Percentiles rank a stretch among this genome's conserved stretches.
Conservation (phyloP, 1,140 invertebrate genomes). For the Ephestia elutella region DNA sequence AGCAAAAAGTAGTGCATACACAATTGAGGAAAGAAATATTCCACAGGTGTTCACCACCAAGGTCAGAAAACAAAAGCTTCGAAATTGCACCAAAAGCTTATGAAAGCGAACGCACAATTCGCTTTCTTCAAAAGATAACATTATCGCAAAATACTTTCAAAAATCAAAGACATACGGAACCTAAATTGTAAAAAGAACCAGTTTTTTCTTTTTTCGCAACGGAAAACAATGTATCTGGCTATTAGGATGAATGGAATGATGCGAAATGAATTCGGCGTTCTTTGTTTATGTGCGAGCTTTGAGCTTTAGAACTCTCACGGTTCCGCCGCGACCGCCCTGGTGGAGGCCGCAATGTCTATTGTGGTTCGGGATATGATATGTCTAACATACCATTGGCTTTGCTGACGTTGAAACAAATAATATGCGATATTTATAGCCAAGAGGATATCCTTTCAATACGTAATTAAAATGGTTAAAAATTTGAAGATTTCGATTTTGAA, state of each 20-base stretch:
- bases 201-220: slow-evolving; percentile 42
- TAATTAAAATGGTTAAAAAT: no score
- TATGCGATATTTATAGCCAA: no score
- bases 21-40: no score
- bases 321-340: slow-evolving; percentile 13
- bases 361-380: neutral
- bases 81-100: neutral
- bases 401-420: neutral
- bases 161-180: slow-evolving; percentile 8
- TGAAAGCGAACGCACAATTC: no score
- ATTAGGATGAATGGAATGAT: slow-evolving; percentile 30
- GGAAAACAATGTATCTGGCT: slow-evolving; percentile 48
- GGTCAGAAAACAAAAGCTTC: neutral
- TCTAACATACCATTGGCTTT: neutral
- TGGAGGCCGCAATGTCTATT: neutral
- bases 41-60: no score
- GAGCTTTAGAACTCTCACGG: slow-evolving; percentile 34
- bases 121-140: no score
- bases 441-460: no score
- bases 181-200: neutral
- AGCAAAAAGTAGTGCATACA: no score
- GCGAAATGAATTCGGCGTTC: slow-evolving; percentile 34
- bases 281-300: slow-evolving; percentile 51
- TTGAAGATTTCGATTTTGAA: no score
- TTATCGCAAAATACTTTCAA: no score